Evolutionary conservation across 2,888 invertebrate genomes (phyloP).

Genomic region (Tipula lateralis): DNA sequence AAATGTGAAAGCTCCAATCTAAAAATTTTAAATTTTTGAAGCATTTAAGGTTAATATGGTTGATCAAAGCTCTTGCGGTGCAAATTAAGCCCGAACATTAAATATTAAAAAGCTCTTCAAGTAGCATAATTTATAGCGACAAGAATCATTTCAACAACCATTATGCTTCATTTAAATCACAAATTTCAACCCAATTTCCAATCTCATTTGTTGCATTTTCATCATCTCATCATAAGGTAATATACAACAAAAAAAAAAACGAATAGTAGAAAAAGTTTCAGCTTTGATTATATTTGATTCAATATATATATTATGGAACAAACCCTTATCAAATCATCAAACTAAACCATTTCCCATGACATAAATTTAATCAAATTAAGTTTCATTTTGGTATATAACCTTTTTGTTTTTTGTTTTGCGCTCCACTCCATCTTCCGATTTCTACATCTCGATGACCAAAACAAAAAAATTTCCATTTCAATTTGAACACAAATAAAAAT

Average conservation of each 20-base stretch:
- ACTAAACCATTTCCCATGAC: slow-evolving; percentile 19
- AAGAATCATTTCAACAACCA: background rate
- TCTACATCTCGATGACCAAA: slow-evolving; percentile 1
- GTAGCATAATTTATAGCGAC: no score
- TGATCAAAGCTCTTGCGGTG: no score
- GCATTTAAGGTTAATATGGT: no score
- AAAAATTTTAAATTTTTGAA: no score
- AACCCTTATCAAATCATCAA: slow-evolving; percentile 24
- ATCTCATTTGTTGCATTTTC: background rate
- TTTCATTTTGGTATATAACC: background rate
- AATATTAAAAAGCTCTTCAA: no score
- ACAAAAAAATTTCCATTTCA: slow-evolving; percentile 7
- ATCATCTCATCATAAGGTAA: background rate
- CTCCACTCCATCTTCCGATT: background rate
- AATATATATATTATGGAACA: background rate
- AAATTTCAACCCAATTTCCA: background rate
- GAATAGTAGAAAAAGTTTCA: background rate
- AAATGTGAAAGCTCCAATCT: no score
- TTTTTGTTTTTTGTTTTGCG: background rate
- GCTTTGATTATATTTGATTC: background rate
- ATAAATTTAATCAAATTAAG: slow-evolving; percentile 24
- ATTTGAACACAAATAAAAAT: background rate
- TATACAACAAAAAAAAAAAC: background rate
- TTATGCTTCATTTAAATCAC: background rate
- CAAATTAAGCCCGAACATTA: no score